Evolutionary conservation across 2,113 vertebrate species (phyloP).

Genomic region (Nerophis lumbriciformis): DNA sequence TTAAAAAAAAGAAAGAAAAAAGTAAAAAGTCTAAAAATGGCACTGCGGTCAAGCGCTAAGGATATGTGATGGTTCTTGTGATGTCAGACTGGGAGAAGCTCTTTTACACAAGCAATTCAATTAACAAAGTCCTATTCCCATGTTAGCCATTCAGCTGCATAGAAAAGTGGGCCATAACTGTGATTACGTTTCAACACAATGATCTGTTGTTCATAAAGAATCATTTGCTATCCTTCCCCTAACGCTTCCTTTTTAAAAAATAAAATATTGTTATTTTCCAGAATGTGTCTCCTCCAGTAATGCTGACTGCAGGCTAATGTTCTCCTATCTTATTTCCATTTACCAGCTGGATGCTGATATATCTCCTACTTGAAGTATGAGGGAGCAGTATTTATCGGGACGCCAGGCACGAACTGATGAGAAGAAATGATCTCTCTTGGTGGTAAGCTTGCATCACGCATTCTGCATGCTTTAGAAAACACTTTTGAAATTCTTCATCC

Average conservation of each 20-base stretch:
- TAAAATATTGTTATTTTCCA: background rate
- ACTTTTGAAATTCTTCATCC: background rate
- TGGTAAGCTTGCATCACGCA: constrained; percentile 6
- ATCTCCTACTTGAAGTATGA: constrained; percentile 26
- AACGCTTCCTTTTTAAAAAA: background rate
- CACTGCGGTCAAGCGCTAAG: background rate
- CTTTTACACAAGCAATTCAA: constrained; percentile 49
- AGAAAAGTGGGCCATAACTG: constrained; percentile 21
- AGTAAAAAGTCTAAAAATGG: no score
- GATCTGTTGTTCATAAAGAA: constrained; percentile 17
- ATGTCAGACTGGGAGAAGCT: constrained; percentile 36
- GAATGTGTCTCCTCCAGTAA: constrained; percentile 13
- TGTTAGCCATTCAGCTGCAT: constrained; percentile 32
- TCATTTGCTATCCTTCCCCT: constrained; percentile 20
- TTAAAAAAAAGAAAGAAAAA: background rate
- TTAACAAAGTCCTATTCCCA: constrained; percentile 38
- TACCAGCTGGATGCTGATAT: constrained; percentile 8
- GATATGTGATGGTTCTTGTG: constrained; percentile 25
- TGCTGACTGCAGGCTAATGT: constrained; percentile 28
- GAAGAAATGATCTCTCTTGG: constrained; percentile 7
- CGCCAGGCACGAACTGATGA: constrained; percentile 25
- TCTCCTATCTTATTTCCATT: constrained; percentile 2
- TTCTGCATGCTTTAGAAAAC: constrained; percentile 4
- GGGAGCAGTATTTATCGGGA: constrained; percentile 28
- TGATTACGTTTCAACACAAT: constrained; percentile 42